These are phyloP conservation scores for Coreius guichenoti DNA, from an alignment of 2,797 vertebrate species.

Conservation along the genomic window DNA sequence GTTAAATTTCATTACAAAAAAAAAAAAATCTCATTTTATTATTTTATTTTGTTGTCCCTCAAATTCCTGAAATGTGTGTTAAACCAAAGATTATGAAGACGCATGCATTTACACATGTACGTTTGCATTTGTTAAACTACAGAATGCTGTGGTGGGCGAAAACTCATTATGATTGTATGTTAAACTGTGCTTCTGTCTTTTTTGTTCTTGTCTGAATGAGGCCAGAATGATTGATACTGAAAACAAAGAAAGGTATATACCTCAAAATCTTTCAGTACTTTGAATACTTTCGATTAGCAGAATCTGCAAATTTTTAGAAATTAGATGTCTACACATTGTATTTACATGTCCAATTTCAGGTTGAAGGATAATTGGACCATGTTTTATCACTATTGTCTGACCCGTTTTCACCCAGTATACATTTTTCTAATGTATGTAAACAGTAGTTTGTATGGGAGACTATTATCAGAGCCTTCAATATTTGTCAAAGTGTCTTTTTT, in stretches of 20 bases:
- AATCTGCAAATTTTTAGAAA: slow-evolving; percentile 5
- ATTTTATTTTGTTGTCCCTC: background rate
- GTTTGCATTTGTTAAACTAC: background rate
- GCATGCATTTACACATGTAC: background rate
- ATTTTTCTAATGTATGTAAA: slow-evolving; percentile 2
- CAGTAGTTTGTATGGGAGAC: background rate
- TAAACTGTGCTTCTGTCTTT: background rate
- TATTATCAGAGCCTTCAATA: slow-evolving; percentile 18
- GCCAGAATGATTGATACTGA: slow-evolving; percentile 7
- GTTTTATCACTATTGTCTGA: slow-evolving; percentile 4
- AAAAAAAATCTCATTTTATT: background rate
- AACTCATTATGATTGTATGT: slow-evolving; percentile 38
- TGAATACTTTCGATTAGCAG: background rate
- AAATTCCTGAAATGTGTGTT: slow-evolving; percentile 4
- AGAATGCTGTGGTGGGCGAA: slow-evolving; percentile 22
- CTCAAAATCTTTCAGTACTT: slow-evolving; percentile 39
- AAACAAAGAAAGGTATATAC: slow-evolving; percentile 42
- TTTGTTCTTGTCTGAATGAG: slow-evolving; percentile 5
- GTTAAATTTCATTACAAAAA: background rate
- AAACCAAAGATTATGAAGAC: slow-evolving; percentile 24
- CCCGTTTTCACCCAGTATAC: background rate
- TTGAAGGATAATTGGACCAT: slow-evolving; percentile 5
- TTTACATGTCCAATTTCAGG: slow-evolving; percentile 1
- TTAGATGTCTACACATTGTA: background rate
- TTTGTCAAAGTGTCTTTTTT: slow-evolving; percentile 34